A percentile compares a stretch with the other conserved stretches of the same genome.
Evolutionary conservation across 1,140 invertebrate genomes (phyloP).

Genomic region (Spodoptera frugiperda): DNA sequence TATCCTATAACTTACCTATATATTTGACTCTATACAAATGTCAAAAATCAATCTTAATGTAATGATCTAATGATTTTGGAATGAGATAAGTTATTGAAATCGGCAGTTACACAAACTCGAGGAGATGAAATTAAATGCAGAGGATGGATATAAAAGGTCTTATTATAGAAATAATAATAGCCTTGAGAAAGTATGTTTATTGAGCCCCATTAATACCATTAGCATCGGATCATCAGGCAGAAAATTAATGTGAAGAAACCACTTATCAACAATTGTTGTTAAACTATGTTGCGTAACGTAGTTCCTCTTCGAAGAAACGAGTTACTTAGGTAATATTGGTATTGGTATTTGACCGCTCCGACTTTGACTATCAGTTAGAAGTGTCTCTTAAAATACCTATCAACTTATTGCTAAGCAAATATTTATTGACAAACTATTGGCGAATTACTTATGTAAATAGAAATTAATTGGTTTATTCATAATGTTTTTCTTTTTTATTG

Average conservation of each 20-base stretch:
- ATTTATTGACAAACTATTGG: too few relatives aligned
- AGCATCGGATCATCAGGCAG: slow-evolving; percentile 30
- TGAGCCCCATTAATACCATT: slow-evolving; percentile 17
- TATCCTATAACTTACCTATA: too few relatives aligned
- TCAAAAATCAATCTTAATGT: too few relatives aligned
- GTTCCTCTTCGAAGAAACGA: slow-evolving; percentile 4
- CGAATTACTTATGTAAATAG: too few relatives aligned
- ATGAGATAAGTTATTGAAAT: too few relatives aligned
- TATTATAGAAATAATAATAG: slow-evolving; percentile 40
- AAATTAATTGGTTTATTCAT: too few relatives aligned
- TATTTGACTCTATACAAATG: too few relatives aligned
- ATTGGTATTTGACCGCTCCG: slow-evolving; percentile 2
- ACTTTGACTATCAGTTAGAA: background rate
- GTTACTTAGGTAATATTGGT: slow-evolving; percentile 22
- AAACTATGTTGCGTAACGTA: slow-evolving; percentile 19
- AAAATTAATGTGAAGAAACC: slow-evolving; percentile 37
- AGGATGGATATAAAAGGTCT: too few relatives aligned
- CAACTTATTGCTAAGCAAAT: background rate
- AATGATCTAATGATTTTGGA: too few relatives aligned
- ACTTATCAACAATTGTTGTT: slow-evolving; percentile 34
- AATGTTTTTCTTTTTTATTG: too few relatives aligned
- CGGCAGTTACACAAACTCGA: too few relatives aligned
- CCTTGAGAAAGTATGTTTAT: slow-evolving; percentile 54
- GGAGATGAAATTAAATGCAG: too few relatives aligned
- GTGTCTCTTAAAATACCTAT: background rate